These are phyloP conservation scores for Rhagoletis zephyria DNA, from an alignment of 1,140 invertebrate genomes.

Conservation along the genomic window DNA sequence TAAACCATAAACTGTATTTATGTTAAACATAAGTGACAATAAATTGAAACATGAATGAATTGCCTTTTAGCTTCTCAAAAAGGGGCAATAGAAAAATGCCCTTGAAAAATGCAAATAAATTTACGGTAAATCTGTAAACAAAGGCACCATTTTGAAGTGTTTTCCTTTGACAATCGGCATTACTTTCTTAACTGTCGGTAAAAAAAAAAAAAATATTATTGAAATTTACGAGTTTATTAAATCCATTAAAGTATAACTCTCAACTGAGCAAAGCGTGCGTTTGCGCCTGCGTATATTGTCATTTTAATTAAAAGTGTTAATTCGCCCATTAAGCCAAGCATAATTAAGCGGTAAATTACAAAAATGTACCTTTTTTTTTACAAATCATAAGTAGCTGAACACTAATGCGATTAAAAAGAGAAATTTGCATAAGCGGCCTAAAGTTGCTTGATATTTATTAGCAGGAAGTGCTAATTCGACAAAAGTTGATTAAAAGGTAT, in stretches of 20 bases:
- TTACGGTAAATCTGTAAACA: neutral
- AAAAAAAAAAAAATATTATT: neutral
- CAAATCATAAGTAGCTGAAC: no score
- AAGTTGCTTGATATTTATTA: neutral
- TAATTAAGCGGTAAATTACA: constrained; percentile 5
- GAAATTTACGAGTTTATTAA: neutral
- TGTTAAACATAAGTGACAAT: neutral
- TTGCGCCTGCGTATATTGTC: neutral
- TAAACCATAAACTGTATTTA: neutral
- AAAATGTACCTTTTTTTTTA: neutral
- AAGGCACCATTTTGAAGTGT: no score
- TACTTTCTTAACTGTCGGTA: neutral
- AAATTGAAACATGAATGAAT: neutral
- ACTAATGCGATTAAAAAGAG: neutral
- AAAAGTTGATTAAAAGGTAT: no score
- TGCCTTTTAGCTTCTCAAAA: neutral
- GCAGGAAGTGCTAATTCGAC: neutral
- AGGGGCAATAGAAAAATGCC: neutral
- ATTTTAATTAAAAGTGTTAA: constrained; percentile 56
- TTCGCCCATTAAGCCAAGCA: neutral
- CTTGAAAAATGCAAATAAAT: neutral
- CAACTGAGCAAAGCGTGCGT: neutral
- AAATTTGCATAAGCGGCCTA: neutral
- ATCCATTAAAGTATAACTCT: constrained; percentile 19
- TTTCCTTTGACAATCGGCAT: neutral